Percentiles rank a stretch among this genome's conserved stretches.
Conservation (phyloP, 2,797 vertebrate genomes). For the Anas georgica region DNA sequence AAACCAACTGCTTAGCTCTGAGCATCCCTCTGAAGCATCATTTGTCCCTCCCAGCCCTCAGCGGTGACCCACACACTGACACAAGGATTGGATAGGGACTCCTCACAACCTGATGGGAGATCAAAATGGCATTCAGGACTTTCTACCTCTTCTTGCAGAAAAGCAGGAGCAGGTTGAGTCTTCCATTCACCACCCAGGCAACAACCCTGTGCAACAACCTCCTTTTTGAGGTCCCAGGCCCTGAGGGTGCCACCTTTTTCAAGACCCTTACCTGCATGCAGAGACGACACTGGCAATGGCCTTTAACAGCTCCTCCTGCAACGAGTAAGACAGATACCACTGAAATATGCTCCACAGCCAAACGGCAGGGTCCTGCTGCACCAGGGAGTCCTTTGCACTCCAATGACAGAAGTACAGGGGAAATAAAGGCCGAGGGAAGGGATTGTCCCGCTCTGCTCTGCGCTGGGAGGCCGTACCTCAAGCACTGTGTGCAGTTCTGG, state of each 20-base stretch:
- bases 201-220: neutral
- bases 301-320: slow-evolving; percentile 94
- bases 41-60: neutral
- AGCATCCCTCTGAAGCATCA: neutral
- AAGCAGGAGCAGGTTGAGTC: neutral
- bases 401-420: accelerated
- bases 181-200: neutral
- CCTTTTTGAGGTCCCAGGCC: neutral
- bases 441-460: no score
- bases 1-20: neutral
- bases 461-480: no score
- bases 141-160: neutral
- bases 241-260: neutral
- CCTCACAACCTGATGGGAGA: neutral
- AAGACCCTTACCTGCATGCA: slow-evolving; percentile 85
- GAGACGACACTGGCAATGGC: slow-evolving; percentile 90
- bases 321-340: neutral
- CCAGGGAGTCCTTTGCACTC: neutral
- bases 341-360: neutral
- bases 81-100: neutral
- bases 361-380: accelerated
- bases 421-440: neutral
- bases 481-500: no score
- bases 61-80: neutral
- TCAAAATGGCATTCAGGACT: neutral